Base-by-base conservation (phyloP, 35 echinoderm and acorn worm genomes). In the Lytechinus variegatus region DNA sequence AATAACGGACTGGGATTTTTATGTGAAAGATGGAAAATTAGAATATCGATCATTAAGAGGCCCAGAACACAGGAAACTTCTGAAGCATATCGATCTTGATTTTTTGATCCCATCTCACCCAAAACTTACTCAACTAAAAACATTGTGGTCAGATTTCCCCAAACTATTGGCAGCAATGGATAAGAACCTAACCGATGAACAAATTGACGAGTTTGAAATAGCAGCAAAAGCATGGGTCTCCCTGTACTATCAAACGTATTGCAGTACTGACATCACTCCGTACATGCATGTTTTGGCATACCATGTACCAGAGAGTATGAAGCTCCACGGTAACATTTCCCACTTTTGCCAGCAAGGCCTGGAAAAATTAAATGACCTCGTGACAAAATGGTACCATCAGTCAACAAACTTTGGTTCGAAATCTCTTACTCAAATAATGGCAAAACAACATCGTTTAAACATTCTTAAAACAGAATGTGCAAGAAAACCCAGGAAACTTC, bases 251-350 rank as follows among this genome's bases (percentile, higher is more conserved):
- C 29, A 55, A 27, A 54, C 61, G 5, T 61, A 94, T 52, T 95
- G 93, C 86, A 96, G 96, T 90, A 96, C 96, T 4, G 97, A 97
- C 86, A 92, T 97, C 19, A 97, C 97, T 71, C 97, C 97, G 33
- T 97, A 96, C 91, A 97, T 95, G 95, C 97, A 97, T 94, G 86
- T 97, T 52, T 14, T 97, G 53, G 95, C 95, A 0, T 96, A 61
- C 91, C 97, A 97, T 55, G 28, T 97, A 16, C 97, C 97, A 33
- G 92, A 97, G 71, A 44, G 55, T 24, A 97, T 96, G 95, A 87
- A 93, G 94, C 52, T 96, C 0, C 87, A 97, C 91, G 95, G 97
- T 9, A 97, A 97, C 33, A 60, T 94, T 90, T 29, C 52, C 28
- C 92, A 96, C 8, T 96, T 95, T 52, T 95, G 94, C 33, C 96